Percentiles rank a stretch among this genome's conserved stretches.
Evolutionary conservation across 2,113 vertebrate species (phyloP).

Genomic region (Nematolebias whitei): DNA sequence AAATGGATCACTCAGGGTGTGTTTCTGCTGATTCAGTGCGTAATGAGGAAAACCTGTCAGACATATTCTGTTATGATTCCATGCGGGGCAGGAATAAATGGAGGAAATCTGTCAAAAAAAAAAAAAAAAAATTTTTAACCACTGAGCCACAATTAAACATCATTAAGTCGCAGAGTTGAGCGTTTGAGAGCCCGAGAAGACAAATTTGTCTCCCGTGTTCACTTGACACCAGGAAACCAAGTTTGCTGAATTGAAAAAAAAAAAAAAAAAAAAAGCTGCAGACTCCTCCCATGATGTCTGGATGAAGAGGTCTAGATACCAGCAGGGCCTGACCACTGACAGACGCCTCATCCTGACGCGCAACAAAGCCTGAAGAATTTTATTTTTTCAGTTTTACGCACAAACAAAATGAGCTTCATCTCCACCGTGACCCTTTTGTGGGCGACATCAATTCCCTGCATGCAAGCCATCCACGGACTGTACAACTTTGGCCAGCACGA

Average conservation of each 20-base stretch:
- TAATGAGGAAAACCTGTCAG: slow-evolving; percentile 60
- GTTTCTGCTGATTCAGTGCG: slow-evolving; percentile 50
- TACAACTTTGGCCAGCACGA: slow-evolving; percentile 90
- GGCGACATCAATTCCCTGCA: slow-evolving; percentile 76
- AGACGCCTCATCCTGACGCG: slow-evolving; percentile 39
- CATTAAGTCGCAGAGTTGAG: slow-evolving; percentile 21
- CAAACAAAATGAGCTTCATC: slow-evolving; percentile 54
- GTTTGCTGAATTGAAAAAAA: slow-evolving; percentile 31
- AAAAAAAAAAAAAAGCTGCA: slow-evolving; percentile 18
- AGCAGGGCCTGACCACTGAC: slow-evolving; percentile 39
- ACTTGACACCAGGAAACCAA: slow-evolving; percentile 44
- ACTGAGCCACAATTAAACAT: slow-evolving; percentile 47
- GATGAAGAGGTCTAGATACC: slow-evolving; percentile 63
- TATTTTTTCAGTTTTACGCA: not conserved
- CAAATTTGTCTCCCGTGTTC: slow-evolving; percentile 26
- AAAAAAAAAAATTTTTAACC: slow-evolving; percentile 27
- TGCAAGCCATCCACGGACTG: slow-evolving; percentile 83
- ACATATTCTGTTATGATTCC: slow-evolving; percentile 49
- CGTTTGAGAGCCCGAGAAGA: slow-evolving; percentile 2
- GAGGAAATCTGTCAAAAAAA: slow-evolving; percentile 11
- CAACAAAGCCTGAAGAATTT: not conserved
- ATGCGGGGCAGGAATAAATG: slow-evolving; percentile 24
- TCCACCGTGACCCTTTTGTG: slow-evolving; percentile 54
- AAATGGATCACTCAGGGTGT: slow-evolving; percentile 48
- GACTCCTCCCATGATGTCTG: slow-evolving; percentile 72